phyloP scores from a whole-genome alignment of 2,797 vertebrate species.

The Sciurus carolinensis region DNA sequence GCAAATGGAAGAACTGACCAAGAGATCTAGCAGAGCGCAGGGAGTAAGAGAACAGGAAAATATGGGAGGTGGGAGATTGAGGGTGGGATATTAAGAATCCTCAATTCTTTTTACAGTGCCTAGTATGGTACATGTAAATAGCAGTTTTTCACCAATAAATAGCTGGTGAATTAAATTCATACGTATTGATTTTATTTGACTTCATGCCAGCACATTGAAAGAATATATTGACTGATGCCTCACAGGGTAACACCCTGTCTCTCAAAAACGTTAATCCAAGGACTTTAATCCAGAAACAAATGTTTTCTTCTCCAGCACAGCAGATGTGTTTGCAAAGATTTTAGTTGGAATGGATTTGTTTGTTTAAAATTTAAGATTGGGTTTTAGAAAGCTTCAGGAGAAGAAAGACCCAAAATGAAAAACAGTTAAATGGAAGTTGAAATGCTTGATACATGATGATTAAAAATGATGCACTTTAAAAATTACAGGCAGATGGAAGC shows the following conservation, averaged over 20 bases:
- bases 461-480: neutral
- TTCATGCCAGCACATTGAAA: neutral
- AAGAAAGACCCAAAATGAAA: neutral
- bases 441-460: neutral
- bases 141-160: neutral
- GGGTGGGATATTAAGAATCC: neutral
- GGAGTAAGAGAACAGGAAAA: neutral
- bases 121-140: neutral
- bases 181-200: neutral
- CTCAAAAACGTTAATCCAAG: neutral
- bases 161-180: neutral
- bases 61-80: neutral
- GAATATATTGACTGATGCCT: neutral
- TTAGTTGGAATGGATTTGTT: neutral
- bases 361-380: constrained; percentile 37
- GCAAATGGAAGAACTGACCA: neutral
- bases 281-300: constrained; percentile 1
- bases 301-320: neutral
- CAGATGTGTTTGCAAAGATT: neutral
- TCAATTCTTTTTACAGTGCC: neutral
- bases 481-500: neutral
- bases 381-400: neutral
- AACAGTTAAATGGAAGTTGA: neutral
- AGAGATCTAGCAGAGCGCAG: neutral
- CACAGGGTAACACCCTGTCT: neutral